These are phyloP conservation scores for Ametastegia equiseti DNA, from an alignment of 2,888 invertebrate genomes.

Conservation along the genomic window DNA sequence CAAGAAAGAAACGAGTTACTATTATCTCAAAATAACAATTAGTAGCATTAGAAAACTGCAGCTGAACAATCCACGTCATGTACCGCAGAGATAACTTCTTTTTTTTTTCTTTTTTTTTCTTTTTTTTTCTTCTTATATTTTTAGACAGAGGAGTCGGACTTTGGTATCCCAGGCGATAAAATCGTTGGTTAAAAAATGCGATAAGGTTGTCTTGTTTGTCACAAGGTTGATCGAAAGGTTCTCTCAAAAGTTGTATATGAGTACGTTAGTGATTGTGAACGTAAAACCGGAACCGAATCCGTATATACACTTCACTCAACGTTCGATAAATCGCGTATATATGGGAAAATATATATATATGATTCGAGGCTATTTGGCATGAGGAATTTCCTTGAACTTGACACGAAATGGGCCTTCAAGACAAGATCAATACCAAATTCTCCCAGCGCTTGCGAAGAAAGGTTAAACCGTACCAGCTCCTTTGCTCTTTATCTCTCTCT, in stretches of 20 bases:
- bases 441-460: constrained; percentile 67
- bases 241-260: neutral
- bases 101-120: neutral
- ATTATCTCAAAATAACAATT: neutral
- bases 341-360: too few species aligned
- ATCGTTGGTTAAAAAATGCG: neutral
- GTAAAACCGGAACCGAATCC: too few species aligned
- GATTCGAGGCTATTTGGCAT: neutral
- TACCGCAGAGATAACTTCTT: neutral
- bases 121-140: neutral
- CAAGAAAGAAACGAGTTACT: neutral
- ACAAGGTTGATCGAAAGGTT: neutral
- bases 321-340: too few species aligned
- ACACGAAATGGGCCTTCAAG: constrained; percentile 70
- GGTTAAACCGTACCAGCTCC: neutral
- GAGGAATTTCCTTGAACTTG: constrained; percentile 69
- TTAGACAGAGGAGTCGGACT: neutral
- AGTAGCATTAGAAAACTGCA: neutral
- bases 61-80: neutral
- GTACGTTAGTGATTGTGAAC: too few species aligned
- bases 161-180: neutral
- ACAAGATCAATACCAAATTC: constrained; percentile 71
- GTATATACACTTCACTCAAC: too few species aligned
- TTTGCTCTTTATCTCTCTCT: too few species aligned
- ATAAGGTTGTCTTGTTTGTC: neutral